Evolutionary conservation across 1,140 invertebrate genomes (phyloP), one percentile per base, ranked within the genome.

Genomic region (Cydia splendana): DNA sequence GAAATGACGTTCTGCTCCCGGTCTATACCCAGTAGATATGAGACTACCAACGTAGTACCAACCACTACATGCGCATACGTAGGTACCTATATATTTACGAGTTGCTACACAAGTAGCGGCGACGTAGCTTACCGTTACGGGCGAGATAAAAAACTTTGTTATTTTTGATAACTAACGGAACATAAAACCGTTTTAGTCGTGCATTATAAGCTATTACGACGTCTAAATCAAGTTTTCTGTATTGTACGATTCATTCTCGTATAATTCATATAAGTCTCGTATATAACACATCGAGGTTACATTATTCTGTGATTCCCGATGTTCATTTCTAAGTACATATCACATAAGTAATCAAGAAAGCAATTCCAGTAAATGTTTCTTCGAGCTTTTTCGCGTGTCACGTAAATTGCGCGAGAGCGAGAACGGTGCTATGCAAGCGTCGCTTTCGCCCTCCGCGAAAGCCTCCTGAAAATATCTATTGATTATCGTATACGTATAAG

Each of bases 391-490:
- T 86, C 20, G 13, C 78, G 62, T 88, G 79, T 82, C 91, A 85
- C 81, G 83, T 84, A 90, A 89, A 91, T 88, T 89, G 90, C 86
- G 86, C 78, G 87, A 81, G 73, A 81, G 88, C 91, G 85, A 77
- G 90, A 89, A 89, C 57, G 79, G 86, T 85, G 81, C 79, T 87
- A 90, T 88, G 76, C 80, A 67, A 83, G 80, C 81, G 77, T 90
- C 88, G 84, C 86, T 81, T 81, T 88, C 88, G 82, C 89, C 79
- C 89, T 87, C 87, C 84, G 87, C 89, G 87, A 93, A 91, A 93
- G 90, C 91, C 91, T 93, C 88, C 90, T 93, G 91, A 93, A 93
- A 93, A 93, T 93, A 93, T 93, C 90, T 93, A 93, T 93, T 93
- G 91, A 93, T 93, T 93, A 91, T 90, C 88, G 90, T 91, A 91